Evolutionary conservation across 1,140 invertebrate species (phyloP).

Genomic region (Drusus annulatus): DNA sequence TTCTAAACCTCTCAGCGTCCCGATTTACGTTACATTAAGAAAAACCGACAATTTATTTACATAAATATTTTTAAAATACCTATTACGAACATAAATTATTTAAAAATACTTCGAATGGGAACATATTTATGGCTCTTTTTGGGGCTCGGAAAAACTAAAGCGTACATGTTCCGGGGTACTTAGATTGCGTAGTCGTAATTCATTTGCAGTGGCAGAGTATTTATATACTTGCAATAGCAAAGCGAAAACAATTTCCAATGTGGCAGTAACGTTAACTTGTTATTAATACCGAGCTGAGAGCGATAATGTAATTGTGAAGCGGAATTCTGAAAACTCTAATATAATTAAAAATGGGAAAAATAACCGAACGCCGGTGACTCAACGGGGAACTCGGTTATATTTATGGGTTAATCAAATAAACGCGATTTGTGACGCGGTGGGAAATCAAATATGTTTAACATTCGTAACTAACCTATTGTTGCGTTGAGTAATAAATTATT

Average conservation of each 20-base stretch:
- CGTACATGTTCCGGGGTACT: neutral
- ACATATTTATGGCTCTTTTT: too few species aligned
- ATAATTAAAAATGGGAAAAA: slow-evolving; percentile 9
- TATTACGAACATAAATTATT: too few species aligned
- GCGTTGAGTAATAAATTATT: too few species aligned
- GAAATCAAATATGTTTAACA: too few species aligned
- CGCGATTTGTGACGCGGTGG: too few species aligned
- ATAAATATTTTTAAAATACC: too few species aligned
- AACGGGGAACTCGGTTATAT: too few species aligned
- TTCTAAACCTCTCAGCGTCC: neutral
- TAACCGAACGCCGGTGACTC: too few species aligned
- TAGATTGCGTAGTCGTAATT: slow-evolving; percentile 19
- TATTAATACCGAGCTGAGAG: slow-evolving; percentile 1
- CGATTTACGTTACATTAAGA: neutral
- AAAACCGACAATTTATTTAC: neutral
- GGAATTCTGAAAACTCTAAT: neutral
- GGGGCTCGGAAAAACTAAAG: too few species aligned
- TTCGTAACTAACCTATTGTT: too few species aligned
- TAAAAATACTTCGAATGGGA: too few species aligned
- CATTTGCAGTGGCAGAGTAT: neutral
- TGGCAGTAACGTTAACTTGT: neutral
- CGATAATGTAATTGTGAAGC: neutral
- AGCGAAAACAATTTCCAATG: slow-evolving; percentile 1
- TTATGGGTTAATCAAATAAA: too few species aligned
- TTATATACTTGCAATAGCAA: neutral